These are phyloP conservation scores for Netelia melanura DNA, from an alignment of 2,888 invertebrate species.

Conservation along the genomic window DNA sequence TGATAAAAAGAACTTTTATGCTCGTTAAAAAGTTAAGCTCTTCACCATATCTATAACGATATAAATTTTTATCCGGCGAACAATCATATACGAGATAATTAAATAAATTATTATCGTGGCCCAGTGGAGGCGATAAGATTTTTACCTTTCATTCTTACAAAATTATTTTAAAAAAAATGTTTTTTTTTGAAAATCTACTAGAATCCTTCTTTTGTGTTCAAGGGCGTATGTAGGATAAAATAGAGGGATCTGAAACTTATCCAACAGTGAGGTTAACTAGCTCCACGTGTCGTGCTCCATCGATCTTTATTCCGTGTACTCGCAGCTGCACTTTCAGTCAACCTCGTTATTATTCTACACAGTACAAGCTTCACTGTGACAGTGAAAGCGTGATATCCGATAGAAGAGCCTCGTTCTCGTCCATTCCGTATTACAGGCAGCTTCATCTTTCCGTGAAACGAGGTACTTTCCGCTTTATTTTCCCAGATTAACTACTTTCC, in stretches of 20 bases:
- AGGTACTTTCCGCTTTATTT: slow-evolving; percentile 64
- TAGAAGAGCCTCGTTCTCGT: slow-evolving; percentile 8
- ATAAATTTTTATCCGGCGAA: too few species aligned
- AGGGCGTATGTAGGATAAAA: too few species aligned
- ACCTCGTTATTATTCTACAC: slow-evolving; percentile 11
- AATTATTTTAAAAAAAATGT: too few species aligned
- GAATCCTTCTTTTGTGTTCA: too few species aligned
- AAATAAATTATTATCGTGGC: too few species aligned
- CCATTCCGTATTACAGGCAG: slow-evolving; percentile 55
- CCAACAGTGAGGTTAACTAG: slow-evolving; percentile 37
- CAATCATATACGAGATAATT: too few species aligned
- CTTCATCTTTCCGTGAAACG: slow-evolving; percentile 69
- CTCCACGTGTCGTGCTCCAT: slow-evolving; percentile 63
- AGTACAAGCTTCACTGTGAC: slow-evolving; percentile 27
- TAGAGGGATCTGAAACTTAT: slow-evolving; percentile 30
- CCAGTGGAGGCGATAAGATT: too few species aligned
- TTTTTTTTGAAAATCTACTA: too few species aligned
- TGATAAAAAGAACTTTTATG: too few species aligned
- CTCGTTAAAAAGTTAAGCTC: too few species aligned
- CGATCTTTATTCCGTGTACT: slow-evolving; percentile 54
- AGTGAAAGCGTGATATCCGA: slow-evolving; percentile 26
- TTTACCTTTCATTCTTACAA: too few species aligned
- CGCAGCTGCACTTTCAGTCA: slow-evolving; percentile 60
- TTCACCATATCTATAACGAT: too few species aligned
- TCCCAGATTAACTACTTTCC: slow-evolving; percentile 66